phyloP scores from a whole-genome alignment of 2,888 invertebrate species.

The Steromphala cineraria region DNA sequence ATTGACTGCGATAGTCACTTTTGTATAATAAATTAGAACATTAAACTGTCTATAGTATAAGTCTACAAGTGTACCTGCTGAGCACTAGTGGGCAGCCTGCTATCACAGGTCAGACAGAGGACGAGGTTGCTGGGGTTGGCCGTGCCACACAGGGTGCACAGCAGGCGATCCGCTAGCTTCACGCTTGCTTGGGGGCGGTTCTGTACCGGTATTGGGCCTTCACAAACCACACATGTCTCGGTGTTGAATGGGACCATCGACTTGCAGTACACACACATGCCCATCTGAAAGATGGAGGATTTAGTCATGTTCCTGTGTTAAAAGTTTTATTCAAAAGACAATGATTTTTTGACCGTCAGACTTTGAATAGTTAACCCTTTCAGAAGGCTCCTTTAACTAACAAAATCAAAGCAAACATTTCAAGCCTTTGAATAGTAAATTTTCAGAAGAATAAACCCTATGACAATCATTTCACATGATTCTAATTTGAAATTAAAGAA shows the following conservation, averaged over 20 bases:
- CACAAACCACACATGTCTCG: constrained; percentile 72
- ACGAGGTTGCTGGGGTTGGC: constrained; percentile 61
- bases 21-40: no score
- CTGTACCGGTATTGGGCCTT: constrained; percentile 70
- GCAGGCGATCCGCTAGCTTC: constrained; percentile 48
- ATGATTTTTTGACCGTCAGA: no score
- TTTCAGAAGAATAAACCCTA: no score
- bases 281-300: constrained; percentile 61
- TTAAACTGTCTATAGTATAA: no score
- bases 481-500: no score
- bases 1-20: no score
- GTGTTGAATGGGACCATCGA: constrained; percentile 73
- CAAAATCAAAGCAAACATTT: no score
- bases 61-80: constrained; percentile 18
- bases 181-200: constrained; percentile 60
- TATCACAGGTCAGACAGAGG: constrained; percentile 62
- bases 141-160: constrained; percentile 66
- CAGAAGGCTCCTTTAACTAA: no score
- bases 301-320: not conserved
- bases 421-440: no score
- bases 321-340: no score
- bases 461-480: no score
- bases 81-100: constrained; percentile 42
- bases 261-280: constrained; percentile 72
- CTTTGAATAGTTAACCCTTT: no score